Percentiles rank a stretch among this genome's conserved stretches.
Evolutionary conservation across 1,140 invertebrate species (phyloP).

Genomic region (Chrysomallon squamiferum): DNA sequence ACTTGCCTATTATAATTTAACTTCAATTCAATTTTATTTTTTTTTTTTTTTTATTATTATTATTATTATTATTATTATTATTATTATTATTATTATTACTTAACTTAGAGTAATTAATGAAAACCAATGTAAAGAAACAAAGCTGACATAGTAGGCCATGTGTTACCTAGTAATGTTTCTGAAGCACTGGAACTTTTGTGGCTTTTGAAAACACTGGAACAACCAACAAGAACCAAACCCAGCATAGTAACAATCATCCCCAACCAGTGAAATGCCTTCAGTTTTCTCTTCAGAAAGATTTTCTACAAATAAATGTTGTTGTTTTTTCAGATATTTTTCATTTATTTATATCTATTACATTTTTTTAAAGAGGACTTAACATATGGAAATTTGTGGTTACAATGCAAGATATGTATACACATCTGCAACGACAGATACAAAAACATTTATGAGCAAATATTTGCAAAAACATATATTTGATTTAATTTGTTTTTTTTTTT

Average conservation of each 20-base stretch:
- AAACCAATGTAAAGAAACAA: too few relatives aligned
- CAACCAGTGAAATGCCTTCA: slow-evolving; percentile 48
- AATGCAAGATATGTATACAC: neutral
- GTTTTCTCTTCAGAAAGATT: slow-evolving; percentile 55
- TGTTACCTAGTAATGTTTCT: slow-evolving; percentile 50
- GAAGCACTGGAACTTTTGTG: slow-evolving; percentile 23
- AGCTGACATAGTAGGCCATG: too few relatives aligned
- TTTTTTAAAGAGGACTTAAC: neutral
- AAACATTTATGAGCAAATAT: too few relatives aligned
- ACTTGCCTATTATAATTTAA: too few relatives aligned
- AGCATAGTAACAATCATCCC: slow-evolving; percentile 52
- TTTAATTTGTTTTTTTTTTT: too few relatives aligned
- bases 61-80: too few relatives aligned
- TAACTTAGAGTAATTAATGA: too few relatives aligned
- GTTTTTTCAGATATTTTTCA: neutral
- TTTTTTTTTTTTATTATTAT: too few relatives aligned
- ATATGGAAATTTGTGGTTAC: neutral
- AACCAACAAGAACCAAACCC: slow-evolving; percentile 57
- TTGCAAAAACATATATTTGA: too few relatives aligned
- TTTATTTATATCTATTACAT: neutral
- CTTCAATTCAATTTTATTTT: too few relatives aligned
- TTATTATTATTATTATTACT: too few relatives aligned
- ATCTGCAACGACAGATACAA: too few relatives aligned
- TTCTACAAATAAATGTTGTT: slow-evolving; percentile 31
- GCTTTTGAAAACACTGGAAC: slow-evolving; percentile 55